Evolutionary conservation across 2,888 invertebrate genomes (phyloP), one percentile per base, ranked within the genome.

Genomic region (Molorchus minor): DNA sequence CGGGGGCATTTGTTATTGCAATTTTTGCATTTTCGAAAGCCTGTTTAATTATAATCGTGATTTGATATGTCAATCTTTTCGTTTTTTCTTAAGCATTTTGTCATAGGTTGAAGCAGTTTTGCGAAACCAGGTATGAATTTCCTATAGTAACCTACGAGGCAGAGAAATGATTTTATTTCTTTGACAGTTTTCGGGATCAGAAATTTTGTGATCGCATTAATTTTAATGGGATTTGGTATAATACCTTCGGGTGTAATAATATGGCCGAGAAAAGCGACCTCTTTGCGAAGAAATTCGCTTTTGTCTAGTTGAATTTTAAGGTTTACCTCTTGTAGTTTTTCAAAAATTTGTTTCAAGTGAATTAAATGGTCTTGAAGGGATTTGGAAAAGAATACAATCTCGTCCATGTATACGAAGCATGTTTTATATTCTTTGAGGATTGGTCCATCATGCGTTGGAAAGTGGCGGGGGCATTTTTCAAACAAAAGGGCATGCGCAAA

Each of bases 321-420:
- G 49, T 46, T 55, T 33, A 19, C 36, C 44, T 25, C 43, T 12
- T 51, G 13, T 10, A 64, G 46, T 55, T 60, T 62, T 25, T 60
- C 21, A 36, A 65, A 67, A 16, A 62, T 54, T 40, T 19, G 10
- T 19, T 43, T 29, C 35, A 67, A 30, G 21, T 60, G 44, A n/a
- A 46, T 15, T 1, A 66, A 16, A 36, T 62, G 65, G 53, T 66
- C 61, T n/a, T n/a, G n/a, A n/a, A n/a, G n/a, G n/a, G n/a, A n/a
- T n/a, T n/a, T n/a, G n/a, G n/a, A n/a, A n/a, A 56, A 58, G 44
- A 58, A 65, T 25, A 65, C 53, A 7, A 59, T 57, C 43, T 61
- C 64, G 35, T 65, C 66, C 54, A 64, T 52, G 36, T 66, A 66
- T 8, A 65, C 56, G 15, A 65, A 53, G 29, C 66, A 58, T 1